Base-by-base conservation (phyloP, 2,888 invertebrate genomes). In the Agriopis aurantiaria region DNA sequence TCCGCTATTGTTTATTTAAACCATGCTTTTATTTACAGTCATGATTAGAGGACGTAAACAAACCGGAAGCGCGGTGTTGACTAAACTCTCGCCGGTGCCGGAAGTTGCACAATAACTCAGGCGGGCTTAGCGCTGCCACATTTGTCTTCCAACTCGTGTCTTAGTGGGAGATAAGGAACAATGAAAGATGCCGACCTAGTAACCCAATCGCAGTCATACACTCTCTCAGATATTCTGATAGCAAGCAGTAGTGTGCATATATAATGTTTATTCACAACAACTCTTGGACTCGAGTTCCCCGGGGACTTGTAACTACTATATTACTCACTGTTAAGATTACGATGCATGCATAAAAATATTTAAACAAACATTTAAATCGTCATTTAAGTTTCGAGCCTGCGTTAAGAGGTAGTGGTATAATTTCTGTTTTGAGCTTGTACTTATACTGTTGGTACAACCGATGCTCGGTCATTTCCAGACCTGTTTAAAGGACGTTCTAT, bases 21-120 rank as follows among this genome's bases (percentile, higher is more conserved):
- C 1, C 10, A 11, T 33, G 11, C 11, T 12, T 11, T 9, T 23
- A 49, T 49, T 49, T 49, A 53, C 53, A 12, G 40, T 46, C 53
- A 62, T 62, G 45, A 62, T 46, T 41, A 61, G 23, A 46, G 53
- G 23, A 45, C 43, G 33, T 33, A 53, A 48, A 49, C 59, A 33
- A 49, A 59, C 68, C 62, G 53, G 62, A 53, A 62, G 45, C 43
- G 45, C n/a, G 23, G 45, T 43, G 68, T 64, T 68, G 64, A 68
- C 63, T 55, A 53, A 64, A 68, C 55, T 67, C 61, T 49, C 52
- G 8, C 43, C 46, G 58, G 41, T 11, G 17, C 51, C 60, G 60
- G 64, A 69, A 69, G 49, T 69, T 45, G 45, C 45, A 60, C 56
- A 49, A 69, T 69, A 69, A 69, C 64, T 69, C 64, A 69, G 53